Base-by-base conservation (phyloP, 1,140 invertebrate species). In the Habropoda laboriosa region DNA sequence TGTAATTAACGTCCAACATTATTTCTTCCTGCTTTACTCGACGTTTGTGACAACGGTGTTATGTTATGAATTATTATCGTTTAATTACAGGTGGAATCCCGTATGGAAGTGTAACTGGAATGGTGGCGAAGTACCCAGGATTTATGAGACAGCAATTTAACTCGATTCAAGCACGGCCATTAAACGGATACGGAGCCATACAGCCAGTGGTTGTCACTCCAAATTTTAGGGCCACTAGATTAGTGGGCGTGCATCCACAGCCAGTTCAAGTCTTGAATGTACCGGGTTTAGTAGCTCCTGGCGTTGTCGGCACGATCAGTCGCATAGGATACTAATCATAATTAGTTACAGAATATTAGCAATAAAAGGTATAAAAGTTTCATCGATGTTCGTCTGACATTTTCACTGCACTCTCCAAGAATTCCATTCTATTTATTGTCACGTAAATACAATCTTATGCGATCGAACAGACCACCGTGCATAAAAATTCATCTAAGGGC, bases 101-200 rank as follows among this genome's bases (percentile, higher is more conserved):
- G 1, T 92, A 92, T 32, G 92, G 92, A 60, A 92, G 90, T 42
- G 85, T 91, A 32, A 89, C 87, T 8, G 92, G 92, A 0, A 89
- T 87, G 80, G 4, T 92, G 4, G 73, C 79, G 0, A 87, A 85
- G 58, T 88, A 90, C 67, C 78, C 68, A 30, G 75, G 82, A 71
- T 74, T 64, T 53, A 24, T 42, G 12, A 53, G 32, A 13, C 32
- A 61, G 12, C 47, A 75, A 66, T 49, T 32, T n/a, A 61, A 80
- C 10, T 49, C 51, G 30, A 18, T 57, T 6, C 72, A 71, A 35
- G 38, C 58, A 2, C 73, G 35, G 40, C 64, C 71, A 60, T 79
- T 77, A 13, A 30, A 35, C 16, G 51, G 27, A 18, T 47, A 60
- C 6, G 58, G 38, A 12, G 45, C 6, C 18, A 63, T 27, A 35